A percentile compares a stretch with the other conserved stretches of the same genome.
These are phyloP conservation scores for Arenaria interpres DNA, from an alignment of 2,113 vertebrate species.

Conservation along the genomic window DNA sequence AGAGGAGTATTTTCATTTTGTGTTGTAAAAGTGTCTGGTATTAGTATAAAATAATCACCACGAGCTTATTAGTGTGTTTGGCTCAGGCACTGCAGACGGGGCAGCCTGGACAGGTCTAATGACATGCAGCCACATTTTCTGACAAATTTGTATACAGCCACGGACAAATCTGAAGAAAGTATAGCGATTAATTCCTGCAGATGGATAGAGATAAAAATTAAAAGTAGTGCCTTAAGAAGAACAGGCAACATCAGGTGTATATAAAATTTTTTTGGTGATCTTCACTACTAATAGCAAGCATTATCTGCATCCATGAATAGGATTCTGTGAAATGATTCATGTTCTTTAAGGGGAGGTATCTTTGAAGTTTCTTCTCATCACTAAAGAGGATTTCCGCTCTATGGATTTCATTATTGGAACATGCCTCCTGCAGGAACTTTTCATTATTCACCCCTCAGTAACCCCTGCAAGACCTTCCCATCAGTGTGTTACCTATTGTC, in stretches of 20 bases:
- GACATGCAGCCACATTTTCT: neutral
- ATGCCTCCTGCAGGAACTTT: constrained; percentile 29
- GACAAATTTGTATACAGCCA: neutral
- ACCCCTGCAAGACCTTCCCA: neutral
- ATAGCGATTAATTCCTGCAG: neutral
- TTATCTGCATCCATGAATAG: neutral
- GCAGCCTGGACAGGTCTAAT: neutral
- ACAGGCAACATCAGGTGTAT: neutral
- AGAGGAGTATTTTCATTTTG: neutral
- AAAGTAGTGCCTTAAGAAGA: neutral
- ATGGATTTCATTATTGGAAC: constrained; percentile 15
- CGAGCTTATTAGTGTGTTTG: neutral
- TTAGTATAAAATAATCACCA: neutral
- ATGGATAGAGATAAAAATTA: neutral
- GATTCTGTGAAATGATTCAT: neutral
- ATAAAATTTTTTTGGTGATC: neutral
- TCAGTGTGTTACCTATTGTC: constrained; percentile 19
- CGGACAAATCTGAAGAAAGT: neutral
- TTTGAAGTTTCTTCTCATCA: constrained; percentile 29
- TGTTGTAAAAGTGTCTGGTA: neutral
- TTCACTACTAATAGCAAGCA: neutral
- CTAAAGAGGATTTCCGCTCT: constrained; percentile 31
- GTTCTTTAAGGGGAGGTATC: neutral
- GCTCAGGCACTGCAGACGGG: neutral
- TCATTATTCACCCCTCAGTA: constrained; percentile 4